Evolutionary conservation across 2,113 vertebrate species (phyloP), one percentile per base, ranked within the genome.

Genomic region (Brienomyrus brachyistius): DNA sequence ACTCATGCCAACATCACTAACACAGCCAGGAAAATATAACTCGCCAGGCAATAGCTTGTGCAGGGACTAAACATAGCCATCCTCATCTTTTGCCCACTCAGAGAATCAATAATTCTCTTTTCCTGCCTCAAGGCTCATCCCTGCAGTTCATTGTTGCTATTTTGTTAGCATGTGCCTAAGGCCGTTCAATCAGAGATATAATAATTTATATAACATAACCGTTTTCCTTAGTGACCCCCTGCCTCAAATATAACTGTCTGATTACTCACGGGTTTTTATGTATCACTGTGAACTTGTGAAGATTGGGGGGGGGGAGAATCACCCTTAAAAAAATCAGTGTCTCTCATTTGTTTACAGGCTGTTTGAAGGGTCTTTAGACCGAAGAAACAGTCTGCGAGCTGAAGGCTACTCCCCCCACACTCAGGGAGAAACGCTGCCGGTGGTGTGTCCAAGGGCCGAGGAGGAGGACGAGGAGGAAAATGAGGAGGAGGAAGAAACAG

Each of bases 361-460:
- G 80, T 86, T 86, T 48, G 23, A 40, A 45, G 19, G 11, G 21
- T 35, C n/a, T 50, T 52, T 45, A 27, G 43, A 83, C 89, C 6
- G 17, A 74, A 4, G 31, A 45, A 52, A 77, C 35, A 82, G 40
- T 51, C 56, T 59, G 82, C 19, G 13, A 66, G 89, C 89, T 51
- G 54, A 9, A 86, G 51, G 31, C 70, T 56, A 82, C n/a, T 6
- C 19, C 50, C 45, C 17, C 48, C 56, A 23, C 35, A 48, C 87
- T 96, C 93, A 96, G 0, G 92, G 96, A 0, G 95, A 97, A 90
- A 95, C 3, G 87, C 93, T 95, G 91, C 93, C 90, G 23, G 95
- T 92, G 94, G 93, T 92, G 91, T 95, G 95, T 92, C 94, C 95
- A 5, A 96, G 95, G 4, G 95, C 94, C 10, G 95, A 95, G 90